These are phyloP conservation scores for Pampus argenteus DNA, from an alignment of 2,797 vertebrate genomes.

Conservation along the genomic window DNA sequence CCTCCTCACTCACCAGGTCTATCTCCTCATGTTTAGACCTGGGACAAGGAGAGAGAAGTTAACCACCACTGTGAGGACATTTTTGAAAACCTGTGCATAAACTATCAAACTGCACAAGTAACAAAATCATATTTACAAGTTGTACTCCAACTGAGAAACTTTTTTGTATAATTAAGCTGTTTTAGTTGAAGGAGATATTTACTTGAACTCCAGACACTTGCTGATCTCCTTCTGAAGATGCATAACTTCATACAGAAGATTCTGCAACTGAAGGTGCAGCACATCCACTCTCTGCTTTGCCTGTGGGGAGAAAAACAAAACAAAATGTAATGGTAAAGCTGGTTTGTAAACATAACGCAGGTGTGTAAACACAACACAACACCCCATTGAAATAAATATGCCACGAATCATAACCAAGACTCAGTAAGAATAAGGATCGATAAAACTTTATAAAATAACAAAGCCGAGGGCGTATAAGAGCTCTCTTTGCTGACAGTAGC, in stretches of 20 bases:
- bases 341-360: conserved; percentile 11
- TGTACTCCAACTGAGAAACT: not conserved
- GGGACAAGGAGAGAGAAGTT: conserved; percentile 12
- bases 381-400: not conserved
- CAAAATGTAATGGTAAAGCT: not conserved
- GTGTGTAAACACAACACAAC: no score
- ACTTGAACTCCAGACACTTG: conserved; percentile 99
- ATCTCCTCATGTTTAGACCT: conserved; percentile 99
- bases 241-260: conserved; percentile 98
- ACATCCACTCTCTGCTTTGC: conserved; percentile 97
- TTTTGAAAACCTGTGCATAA: conserved; percentile 7
- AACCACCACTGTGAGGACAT: not conserved
- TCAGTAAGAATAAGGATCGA: conserved; percentile 20
- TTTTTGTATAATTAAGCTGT: not conserved
- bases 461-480: not conserved
- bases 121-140: not conserved
- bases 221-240: conserved; percentile 99
- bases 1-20: conserved; percentile 92
- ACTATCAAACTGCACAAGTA: not conserved
- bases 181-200: not conserved
- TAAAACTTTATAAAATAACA: conserved; percentile 4
- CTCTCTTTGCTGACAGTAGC: conserved; percentile 30
- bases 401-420: not conserved
- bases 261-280: conserved; percentile 96
- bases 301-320: conserved; percentile 73